These are phyloP conservation scores for Zootoca vivipara DNA, from an alignment of 2,113 vertebrate species.

Conservation along the genomic window DNA sequence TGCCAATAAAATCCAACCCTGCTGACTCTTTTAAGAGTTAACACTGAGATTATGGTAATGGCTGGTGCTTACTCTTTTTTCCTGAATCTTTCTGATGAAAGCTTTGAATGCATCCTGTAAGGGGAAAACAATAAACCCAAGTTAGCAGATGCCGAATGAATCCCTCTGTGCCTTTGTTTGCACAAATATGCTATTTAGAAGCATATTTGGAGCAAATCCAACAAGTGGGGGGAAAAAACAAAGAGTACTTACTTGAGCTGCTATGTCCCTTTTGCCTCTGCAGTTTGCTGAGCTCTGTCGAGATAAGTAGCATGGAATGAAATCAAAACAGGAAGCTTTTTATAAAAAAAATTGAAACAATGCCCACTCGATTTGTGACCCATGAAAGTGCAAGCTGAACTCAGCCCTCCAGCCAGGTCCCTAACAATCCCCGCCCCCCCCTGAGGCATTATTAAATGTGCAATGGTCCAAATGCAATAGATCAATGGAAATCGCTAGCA, in stretches of 20 bases:
- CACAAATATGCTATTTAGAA: neutral
- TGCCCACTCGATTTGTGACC: neutral
- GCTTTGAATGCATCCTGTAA: neutral
- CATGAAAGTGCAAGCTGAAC: neutral
- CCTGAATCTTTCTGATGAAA: conserved; percentile 5
- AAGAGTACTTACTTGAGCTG: conserved; percentile 55
- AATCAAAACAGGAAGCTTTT: neutral
- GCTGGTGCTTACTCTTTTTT: neutral
- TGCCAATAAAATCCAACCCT: neutral
- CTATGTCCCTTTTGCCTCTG: conserved; percentile 47
- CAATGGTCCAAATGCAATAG: neutral
- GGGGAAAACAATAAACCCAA: neutral
- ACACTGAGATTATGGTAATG: neutral
- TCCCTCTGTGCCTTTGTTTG: neutral
- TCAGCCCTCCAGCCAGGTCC: neutral
- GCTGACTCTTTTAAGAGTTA: neutral
- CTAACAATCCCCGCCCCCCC: neutral
- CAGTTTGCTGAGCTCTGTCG: conserved; percentile 59
- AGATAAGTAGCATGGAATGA: neutral
- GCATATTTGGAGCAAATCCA: conserved; percentile 3
- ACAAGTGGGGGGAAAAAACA: neutral
- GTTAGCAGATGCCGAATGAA: neutral
- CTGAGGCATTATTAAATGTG: neutral
- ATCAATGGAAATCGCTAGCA: neutral
- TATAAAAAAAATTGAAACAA: neutral